Base-by-base conservation (phyloP, 2,797 vertebrate species). In the Megalops cyprinoides region DNA sequence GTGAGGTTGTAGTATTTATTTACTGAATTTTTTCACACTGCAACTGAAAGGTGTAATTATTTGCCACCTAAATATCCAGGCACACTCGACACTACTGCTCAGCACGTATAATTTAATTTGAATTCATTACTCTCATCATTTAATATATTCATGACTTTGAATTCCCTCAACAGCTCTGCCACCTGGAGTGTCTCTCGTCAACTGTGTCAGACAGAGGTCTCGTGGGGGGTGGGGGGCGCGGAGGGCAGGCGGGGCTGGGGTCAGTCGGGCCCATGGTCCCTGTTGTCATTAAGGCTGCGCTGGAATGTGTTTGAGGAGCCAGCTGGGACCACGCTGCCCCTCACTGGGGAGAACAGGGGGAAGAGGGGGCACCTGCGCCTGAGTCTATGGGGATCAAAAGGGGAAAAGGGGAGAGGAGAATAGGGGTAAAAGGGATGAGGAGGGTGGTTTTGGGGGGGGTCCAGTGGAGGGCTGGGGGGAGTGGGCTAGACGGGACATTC, bases 111-210 rank as follows among this genome's bases (percentile, higher is more conserved):
- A 95, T 95, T 95, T 94, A 94, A 95, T 95, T 95, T 95, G 94
- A 95, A 94, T 95, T 95, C 93, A 95, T 95, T 93, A 95, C 92
- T 93, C 92, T 91, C 91, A 89, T 93, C 92, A 93, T 92, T 94
- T 95, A 95, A 95, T 95, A 94, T 95, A 95, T 95, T 95, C 94
- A 95, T 95, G 94, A 94, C 94, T 94, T 94, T 92, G 92, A 94
- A 94, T 94, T 94, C 94, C 94, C 94, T 91, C 91, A 89, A 92
- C 93, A 93, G 91, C 94, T 90, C 92, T 90, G 91, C 94, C 94
- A 95, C 94, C 94, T 95, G 94, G 94, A 94, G 93, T 94, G 94
- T 94, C 93, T 92, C 92, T 91, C 94, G 92, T 94, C 92, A 93
- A 95, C 94, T 93, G 93, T 95, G 94, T 94, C 94, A 95, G 86